Evolutionary conservation across 92 coral and sea anemone species (phyloP).

Genomic region (Epizoanthus scotinus): DNA sequence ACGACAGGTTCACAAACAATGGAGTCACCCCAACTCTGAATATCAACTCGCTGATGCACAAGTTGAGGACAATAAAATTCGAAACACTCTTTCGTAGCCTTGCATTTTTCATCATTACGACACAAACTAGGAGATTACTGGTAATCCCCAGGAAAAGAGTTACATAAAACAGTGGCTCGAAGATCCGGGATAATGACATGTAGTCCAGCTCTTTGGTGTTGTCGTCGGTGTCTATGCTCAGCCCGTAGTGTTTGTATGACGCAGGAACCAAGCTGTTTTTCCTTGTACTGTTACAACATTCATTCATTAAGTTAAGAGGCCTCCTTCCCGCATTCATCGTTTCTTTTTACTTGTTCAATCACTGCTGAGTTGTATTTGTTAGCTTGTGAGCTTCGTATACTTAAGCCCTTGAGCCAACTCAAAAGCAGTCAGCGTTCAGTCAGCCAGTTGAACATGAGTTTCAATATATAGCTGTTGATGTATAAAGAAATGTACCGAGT

Average conservation of each 20-base stretch:
- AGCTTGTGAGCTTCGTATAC: too few relatives aligned
- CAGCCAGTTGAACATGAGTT: too few relatives aligned
- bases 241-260: background rate
- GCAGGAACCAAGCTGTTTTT: background rate
- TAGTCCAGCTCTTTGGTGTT: background rate
- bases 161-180: conserved; percentile 11
- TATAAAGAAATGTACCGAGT: too few relatives aligned
- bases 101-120: background rate
- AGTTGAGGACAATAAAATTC: conserved; percentile 2
- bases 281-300: too few relatives aligned
- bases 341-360: too few relatives aligned
- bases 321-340: too few relatives aligned
- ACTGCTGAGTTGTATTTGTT: too few relatives aligned
- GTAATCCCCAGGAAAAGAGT: background rate
- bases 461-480: too few relatives aligned
- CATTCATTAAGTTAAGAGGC: too few relatives aligned
- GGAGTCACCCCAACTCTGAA: background rate
- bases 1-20: background rate
- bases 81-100: background rate
- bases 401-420: too few relatives aligned
- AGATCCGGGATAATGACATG: background rate
- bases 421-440: too few relatives aligned
- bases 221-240: background rate
- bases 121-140: background rate
- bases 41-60: conserved; percentile 14